phyloP scores from a whole-genome alignment of 2,113 vertebrate species.

The Chlamydotis undulata region DNA sequence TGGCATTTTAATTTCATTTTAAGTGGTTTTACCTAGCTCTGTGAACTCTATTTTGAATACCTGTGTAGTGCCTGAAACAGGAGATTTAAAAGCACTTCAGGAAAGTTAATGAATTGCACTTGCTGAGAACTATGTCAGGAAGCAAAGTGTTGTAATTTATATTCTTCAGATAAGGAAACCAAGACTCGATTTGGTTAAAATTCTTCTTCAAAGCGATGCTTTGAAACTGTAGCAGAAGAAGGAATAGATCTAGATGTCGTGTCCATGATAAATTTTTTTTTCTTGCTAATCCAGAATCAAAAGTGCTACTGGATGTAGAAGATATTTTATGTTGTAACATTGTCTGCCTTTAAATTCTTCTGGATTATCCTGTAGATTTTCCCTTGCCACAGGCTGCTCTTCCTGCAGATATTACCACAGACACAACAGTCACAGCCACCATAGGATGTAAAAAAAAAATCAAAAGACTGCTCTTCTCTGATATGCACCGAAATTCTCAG shows the following conservation, averaged over 20 bases:
- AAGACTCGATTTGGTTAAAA: not conserved
- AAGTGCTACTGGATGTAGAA: not conserved
- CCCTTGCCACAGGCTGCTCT: not conserved
- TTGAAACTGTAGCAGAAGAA: not conserved
- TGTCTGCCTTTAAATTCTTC: not conserved
- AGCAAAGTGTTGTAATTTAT: not conserved
- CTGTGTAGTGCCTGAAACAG: constrained; percentile 26
- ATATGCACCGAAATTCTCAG: not conserved
- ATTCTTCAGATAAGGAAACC: constrained; percentile 4
- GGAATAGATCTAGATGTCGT: not conserved
- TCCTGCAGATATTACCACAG: not conserved
- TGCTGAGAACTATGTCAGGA: constrained; percentile 23
- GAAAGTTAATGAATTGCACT: constrained; percentile 35
- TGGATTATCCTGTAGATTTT: not conserved
- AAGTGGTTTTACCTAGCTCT: constrained; percentile 37
- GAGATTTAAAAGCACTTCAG: constrained; percentile 54
- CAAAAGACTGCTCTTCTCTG: not conserved
- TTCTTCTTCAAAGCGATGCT: not conserved
- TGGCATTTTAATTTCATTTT: constrained; percentile 32
- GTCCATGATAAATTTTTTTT: not conserved
- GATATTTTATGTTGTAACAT: not conserved
- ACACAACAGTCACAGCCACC: not conserved
- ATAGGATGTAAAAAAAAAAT: not conserved
- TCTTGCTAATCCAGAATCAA: not conserved
- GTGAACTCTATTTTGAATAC: constrained; percentile 37